Base-by-base conservation (phyloP, 2,888 invertebrate genomes). In the Chymomyza fuscimana region DNA sequence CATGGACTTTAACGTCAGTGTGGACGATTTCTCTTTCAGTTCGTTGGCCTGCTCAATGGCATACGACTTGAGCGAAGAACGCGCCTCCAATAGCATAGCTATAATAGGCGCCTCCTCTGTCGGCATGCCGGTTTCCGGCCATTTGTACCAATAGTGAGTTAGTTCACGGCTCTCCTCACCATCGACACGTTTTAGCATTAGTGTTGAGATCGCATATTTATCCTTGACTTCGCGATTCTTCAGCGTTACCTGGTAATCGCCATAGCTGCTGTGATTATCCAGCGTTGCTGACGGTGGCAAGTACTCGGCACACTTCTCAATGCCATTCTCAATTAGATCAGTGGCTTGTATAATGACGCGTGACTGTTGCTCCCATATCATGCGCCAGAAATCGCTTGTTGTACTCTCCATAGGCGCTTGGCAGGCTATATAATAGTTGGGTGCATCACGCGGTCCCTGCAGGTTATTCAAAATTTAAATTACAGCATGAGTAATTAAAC, bases 341-440 rank as follows among this genome's bases (percentile, higher is more conserved):
- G 97, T 98, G 46, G 98, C 93, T 97, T 98, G 98, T 73, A 98
- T 94, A 77, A 98, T 94, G 54, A 97, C 95, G 82, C 96, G 94
- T 15, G 95, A 94, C 91, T 98, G 97, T 91, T 98, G 97, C 89
- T 98, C 97, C 98, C 98, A 98, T 64, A 98, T 94, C 98, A 98
- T 98, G 58, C 97, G 94, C 98, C 98, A 98, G 91, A 98, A 98
- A 92, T 98, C 98, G 40, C 93, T 93, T 0, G 97, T 95, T 0
- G 98, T 98, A 78, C 95, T 94, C 69, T 95, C 94, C 78, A 98
- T 92, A 0, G 98, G 98, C 10, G 97, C 98, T 92, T 98, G 98
- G 82, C 97, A 96, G 19, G 97, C 97, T 50, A 98, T 97, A 92
- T 98, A 98, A 91, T 96, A 96, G 86, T 96, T 95, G 36, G 94